A percentile compares a stretch with the other conserved stretches of the same genome.
Evolutionary conservation across 2,113 vertebrate species (phyloP).

Genomic region (Paramisgurnus dabryanus): DNA sequence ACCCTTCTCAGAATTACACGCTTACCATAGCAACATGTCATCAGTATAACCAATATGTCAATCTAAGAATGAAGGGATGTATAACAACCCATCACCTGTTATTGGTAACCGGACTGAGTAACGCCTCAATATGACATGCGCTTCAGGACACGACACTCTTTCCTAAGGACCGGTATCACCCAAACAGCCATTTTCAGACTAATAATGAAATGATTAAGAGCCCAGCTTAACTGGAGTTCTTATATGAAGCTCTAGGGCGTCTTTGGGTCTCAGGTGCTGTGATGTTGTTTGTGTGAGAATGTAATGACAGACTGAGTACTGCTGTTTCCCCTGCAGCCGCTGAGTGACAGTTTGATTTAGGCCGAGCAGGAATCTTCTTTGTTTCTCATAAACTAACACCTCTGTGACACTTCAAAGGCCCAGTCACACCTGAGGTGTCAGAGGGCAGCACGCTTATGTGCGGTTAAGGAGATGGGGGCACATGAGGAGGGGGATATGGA

Average conservation of each 20-base stretch:
- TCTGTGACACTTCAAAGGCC: conserved; percentile 77
- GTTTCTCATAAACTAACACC: conserved; percentile 83
- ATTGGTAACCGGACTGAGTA: neutral
- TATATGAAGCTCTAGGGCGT: neutral
- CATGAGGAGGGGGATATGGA: conserved; percentile 51
- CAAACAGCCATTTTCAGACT: neutral
- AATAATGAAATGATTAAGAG: conserved; percentile 6
- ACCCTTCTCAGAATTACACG: no score
- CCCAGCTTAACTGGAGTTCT: neutral
- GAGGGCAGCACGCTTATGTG: conserved; percentile 65
- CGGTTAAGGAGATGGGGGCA: conserved; percentile 72
- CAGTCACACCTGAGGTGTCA: conserved; percentile 71
- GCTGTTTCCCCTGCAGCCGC: conserved; percentile 73
- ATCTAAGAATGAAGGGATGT: neutral
- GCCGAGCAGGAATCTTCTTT: conserved; percentile 76
- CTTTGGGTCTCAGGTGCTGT: conserved; percentile 33
- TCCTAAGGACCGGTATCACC: neutral
- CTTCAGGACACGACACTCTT: conserved; percentile 7
- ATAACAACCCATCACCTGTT: neutral
- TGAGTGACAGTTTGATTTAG: conserved; percentile 79
- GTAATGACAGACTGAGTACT: conserved; percentile 71
- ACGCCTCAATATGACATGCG: neutral
- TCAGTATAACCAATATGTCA: no score
- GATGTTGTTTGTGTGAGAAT: conserved; percentile 66
- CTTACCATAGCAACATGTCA: neutral